Conservation (phyloP, 2,797 vertebrate genomes). For the Lacerta agilis region DNA sequence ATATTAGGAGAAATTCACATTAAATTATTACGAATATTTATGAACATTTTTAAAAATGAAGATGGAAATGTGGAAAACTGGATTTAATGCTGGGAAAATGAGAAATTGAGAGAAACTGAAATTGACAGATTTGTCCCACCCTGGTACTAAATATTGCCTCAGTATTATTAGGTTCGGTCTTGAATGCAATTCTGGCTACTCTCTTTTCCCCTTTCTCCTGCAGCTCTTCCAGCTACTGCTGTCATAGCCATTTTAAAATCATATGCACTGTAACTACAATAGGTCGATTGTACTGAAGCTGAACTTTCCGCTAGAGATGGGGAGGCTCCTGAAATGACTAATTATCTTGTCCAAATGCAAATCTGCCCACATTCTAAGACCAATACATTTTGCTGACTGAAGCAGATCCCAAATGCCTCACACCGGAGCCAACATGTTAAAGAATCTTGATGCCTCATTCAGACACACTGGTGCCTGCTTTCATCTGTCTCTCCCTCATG, state of each 20-base stretch:
- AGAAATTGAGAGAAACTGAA: too few species aligned
- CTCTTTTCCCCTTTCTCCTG: not conserved
- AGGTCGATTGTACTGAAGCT: not conserved
- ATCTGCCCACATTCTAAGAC: not conserved
- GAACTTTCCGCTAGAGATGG: not conserved
- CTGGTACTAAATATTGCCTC: too few species aligned
- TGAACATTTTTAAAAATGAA: too few species aligned
- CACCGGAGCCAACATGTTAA: not conserved
- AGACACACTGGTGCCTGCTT: not conserved
- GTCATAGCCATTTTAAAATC: not conserved
- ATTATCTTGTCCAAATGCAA: not conserved
- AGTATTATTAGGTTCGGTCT: too few species aligned
- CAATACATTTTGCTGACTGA: not conserved
- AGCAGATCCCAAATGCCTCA: not conserved
- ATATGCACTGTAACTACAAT: not conserved
- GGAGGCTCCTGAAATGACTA: not conserved
- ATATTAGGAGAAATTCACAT: too few species aligned
- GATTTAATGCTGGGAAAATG: too few species aligned
- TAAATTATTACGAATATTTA: too few species aligned
- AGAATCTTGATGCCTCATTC: not conserved
- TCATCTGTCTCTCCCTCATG: not conserved
- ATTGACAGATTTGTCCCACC: too few species aligned
- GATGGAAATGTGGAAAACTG: too few species aligned
- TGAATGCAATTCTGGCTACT: not conserved
- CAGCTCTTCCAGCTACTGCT: too few species aligned